Conservation (phyloP, 2,113 vertebrate genomes). For the Bos javanicus region DNA sequence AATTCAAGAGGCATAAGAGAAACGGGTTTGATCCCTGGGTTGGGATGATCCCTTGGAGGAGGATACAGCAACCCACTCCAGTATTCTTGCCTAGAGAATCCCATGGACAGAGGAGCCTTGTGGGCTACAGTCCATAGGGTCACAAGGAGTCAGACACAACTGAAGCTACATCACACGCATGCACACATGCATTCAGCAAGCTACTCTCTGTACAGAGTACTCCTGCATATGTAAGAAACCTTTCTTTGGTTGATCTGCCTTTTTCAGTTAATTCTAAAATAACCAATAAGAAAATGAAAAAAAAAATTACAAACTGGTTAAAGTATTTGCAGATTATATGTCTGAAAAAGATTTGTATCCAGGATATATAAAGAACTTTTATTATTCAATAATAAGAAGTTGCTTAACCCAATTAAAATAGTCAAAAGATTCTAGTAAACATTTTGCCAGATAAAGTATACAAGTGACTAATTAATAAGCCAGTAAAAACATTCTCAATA, state of each 20-base stretch:
- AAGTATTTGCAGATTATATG: not conserved
- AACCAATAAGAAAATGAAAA: not conserved
- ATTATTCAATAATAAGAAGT: not conserved
- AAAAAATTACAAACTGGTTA: not conserved
- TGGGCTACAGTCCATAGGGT: not conserved
- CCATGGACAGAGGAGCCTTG: not conserved
- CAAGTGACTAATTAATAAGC: not conserved
- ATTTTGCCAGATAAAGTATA: not conserved
- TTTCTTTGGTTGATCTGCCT: not conserved
- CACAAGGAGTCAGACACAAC: not conserved
- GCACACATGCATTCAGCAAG: not conserved
- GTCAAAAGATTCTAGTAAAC: not conserved
- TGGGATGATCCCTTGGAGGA: not conserved
- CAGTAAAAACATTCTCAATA: not conserved
- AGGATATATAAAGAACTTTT: not conserved
- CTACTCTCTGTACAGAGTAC: not conserved
- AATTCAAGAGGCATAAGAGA: not conserved
- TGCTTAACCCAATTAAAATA: not conserved
- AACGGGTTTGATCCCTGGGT: not conserved
- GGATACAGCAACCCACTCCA: not conserved
- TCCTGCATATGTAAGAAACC: not conserved
- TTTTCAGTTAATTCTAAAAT: not conserved
- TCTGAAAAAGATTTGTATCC: not conserved
- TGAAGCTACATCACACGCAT: not conserved
- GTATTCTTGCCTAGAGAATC: not conserved